Conservation (phyloP, 2,888 invertebrate genomes). For the Plebejus melissa region DNA sequence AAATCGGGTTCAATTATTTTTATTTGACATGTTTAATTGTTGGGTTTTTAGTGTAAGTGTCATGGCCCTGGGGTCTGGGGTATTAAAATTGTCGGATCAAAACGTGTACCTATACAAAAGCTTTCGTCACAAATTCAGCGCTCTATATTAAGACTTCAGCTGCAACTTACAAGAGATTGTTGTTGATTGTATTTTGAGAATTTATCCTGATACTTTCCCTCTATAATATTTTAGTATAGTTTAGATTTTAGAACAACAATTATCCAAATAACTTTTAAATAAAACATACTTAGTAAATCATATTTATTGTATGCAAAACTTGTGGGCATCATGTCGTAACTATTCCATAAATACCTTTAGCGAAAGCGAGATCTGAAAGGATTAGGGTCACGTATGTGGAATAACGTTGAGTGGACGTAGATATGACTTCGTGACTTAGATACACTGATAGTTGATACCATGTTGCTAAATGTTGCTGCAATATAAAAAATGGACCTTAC, state of each 20-base stretch:
- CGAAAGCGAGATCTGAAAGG: conserved; percentile 50
- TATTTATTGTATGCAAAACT: conserved; percentile 1
- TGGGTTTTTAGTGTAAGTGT: no score
- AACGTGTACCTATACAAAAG: no score
- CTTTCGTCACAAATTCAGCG: background rate
- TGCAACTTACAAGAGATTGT: no score
- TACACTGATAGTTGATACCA: conserved; percentile 43
- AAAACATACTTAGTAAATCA: background rate
- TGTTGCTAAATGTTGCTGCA: conserved; percentile 35
- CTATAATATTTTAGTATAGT: background rate
- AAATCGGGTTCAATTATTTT: background rate
- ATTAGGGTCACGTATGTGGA: conserved; percentile 67
- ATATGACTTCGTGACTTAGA: conserved; percentile 66
- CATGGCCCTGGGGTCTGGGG: no score
- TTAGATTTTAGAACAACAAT: background rate
- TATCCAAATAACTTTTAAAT: background rate
- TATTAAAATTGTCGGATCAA: no score
- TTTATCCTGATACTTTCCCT: background rate
- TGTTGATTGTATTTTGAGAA: no score
- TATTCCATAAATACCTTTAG: conserved; percentile 43
- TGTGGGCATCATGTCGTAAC: conserved; percentile 32
- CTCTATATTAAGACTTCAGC: no score
- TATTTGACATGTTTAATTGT: background rate
- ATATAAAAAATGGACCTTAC: conserved; percentile 26
- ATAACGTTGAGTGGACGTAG: conserved; percentile 62